Base-by-base conservation (phyloP, 2,888 invertebrate species). In the Gastrophysa polygoni region DNA sequence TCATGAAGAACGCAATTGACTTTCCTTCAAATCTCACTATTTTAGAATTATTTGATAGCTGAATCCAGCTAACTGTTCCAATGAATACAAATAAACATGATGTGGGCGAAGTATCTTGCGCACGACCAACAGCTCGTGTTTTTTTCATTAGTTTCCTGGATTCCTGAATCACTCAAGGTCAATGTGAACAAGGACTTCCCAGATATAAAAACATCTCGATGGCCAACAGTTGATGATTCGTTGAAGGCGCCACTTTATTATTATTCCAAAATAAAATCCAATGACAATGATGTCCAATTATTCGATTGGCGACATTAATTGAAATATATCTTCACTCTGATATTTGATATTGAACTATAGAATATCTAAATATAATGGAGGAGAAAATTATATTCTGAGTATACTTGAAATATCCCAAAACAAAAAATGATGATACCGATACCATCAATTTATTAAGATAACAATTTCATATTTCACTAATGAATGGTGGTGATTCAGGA, bases 31-130 rank as follows among this genome's bases (percentile, higher is more conserved):
- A 6, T 32, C 29, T 32, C 29, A 32, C 29, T 32, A 32, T 32
- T 52, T 51, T 20, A 20, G 38, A 52, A 38, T 52, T 43, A 54
- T 54, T 54, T 54, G 21, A 54, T 24, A 38, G 17, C 18, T 38
- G 7, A 52, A 38, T 52, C 38, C 14, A 17, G 8, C 18, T 21
- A 38, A 38, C 52, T 21, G 54, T 16, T 38, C 43, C 10, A 38
- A 54, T 24, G 54, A 43, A 54, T 54, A 54, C 54, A 43, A 54
- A 54, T 54, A 54, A 54, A 44, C 43, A 43, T 10, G 14, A 43
- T 14, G 54, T 54, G 28, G 54, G 43, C 43, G 54, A 20, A 38
- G 54, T 2, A 54, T 54, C 54, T 43, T 43, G 43, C 54, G 43
- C 14, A 38, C 38, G 6, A 1, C n/a, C 7, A 7, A 5, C 24